A percentile compares a stretch with the other conserved stretches of the same genome.
Conservation (phyloP, 2,113 vertebrate genomes). For the Podarcis muralis region DNA sequence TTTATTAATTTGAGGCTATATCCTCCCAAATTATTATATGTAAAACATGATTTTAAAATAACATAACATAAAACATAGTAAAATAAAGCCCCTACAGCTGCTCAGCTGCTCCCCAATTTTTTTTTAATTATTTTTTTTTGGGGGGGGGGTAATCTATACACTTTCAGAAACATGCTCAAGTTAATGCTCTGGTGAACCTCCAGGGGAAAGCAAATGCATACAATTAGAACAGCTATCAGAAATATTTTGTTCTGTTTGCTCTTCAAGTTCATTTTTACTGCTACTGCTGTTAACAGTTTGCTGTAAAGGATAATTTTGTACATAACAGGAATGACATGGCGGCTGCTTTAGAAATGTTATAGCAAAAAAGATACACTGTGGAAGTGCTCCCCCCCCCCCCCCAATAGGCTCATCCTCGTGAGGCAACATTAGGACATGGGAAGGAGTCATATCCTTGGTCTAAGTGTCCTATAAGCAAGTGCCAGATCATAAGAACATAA, state of each 20-base stretch:
- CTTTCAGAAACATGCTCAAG: neutral
- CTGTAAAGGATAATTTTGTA: no score
- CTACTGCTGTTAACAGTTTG: neutral
- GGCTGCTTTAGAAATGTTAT: neutral
- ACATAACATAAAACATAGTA: neutral
- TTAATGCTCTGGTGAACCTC: neutral
- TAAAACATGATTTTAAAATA: neutral
- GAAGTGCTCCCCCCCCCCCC: neutral
- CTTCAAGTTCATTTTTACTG: neutral
- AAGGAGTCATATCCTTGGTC: neutral
- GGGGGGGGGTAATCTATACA: neutral
- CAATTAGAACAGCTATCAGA: neutral
- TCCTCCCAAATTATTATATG: neutral
- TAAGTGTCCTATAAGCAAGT: neutral
- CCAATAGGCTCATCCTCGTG: neutral
- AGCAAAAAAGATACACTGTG: no score
- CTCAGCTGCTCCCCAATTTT: neutral
- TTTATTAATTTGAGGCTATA: neutral
- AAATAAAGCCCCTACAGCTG: neutral
- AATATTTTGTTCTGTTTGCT: neutral
- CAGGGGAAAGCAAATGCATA: neutral
- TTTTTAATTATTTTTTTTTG: no score
- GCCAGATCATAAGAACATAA: no score
- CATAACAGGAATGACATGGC: neutral
- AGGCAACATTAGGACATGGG: neutral